phyloP scores from a whole-genome alignment of 2,797 vertebrate species.

The Sorex maritimensis region DNA sequence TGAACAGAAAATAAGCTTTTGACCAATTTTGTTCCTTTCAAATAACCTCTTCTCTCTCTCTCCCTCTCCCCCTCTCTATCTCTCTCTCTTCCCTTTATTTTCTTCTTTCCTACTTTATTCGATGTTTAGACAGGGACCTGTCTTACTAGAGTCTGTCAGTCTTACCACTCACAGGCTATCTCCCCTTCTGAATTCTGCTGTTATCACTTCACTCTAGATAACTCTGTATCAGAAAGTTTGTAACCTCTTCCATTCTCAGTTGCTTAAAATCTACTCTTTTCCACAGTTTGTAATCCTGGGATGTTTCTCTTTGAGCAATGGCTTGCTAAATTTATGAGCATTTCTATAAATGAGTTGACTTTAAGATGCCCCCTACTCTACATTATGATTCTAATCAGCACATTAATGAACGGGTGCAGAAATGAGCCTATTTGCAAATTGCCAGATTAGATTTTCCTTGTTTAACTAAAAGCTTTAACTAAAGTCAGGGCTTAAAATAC shows the following conservation, averaged over 20 bases:
- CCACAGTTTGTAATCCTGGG: slow-evolving; percentile 29
- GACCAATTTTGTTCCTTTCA: background rate
- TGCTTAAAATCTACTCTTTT: slow-evolving; percentile 51
- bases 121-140: slow-evolving; percentile 17
- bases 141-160: slow-evolving; percentile 16
- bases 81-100: background rate
- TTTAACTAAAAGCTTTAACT: slow-evolving; percentile 86
- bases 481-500: slow-evolving; percentile 80
- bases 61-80: no score
- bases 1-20: background rate
- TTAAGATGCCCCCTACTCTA: slow-evolving; percentile 71
- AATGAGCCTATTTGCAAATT: slow-evolving; percentile 82
- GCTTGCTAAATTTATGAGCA: slow-evolving; percentile 76
- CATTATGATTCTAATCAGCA: slow-evolving; percentile 82
- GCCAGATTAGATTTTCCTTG: slow-evolving; percentile 80
- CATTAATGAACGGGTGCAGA: slow-evolving; percentile 82
- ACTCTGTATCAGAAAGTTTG: slow-evolving; percentile 52
- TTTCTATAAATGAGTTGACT: slow-evolving; percentile 82
- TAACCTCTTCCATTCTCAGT: background rate
- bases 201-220: slow-evolving; percentile 7
- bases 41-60: slow-evolving; percentile 9
- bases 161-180: background rate
- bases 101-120: background rate
- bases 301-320: slow-evolving; percentile 81
- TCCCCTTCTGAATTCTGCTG: slow-evolving; percentile 43